Percentiles rank a stretch among this genome's conserved stretches.
These are phyloP conservation scores for Drosophila neotestacea DNA, from an alignment of 2,888 invertebrate species.

Conservation along the genomic window DNA sequence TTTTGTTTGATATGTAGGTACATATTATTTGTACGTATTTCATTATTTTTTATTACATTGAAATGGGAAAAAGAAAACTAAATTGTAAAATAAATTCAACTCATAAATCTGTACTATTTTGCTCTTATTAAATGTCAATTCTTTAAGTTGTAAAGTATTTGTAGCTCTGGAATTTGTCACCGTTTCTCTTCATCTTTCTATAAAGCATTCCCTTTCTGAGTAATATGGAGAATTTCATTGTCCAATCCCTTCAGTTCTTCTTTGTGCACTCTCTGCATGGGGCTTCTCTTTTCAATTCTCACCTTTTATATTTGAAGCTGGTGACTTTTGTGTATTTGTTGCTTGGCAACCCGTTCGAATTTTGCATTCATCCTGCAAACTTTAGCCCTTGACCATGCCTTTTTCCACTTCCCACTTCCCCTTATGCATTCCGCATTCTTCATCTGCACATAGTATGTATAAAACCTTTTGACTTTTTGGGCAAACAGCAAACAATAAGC, in stretches of 20 bases:
- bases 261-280: constrained; percentile 2
- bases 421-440: background rate
- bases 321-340: constrained; percentile 48
- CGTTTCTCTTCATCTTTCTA: background rate
- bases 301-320: constrained; percentile 39
- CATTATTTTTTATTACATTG: too few species aligned
- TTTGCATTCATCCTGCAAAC: constrained; percentile 36
- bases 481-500: constrained; percentile 66
- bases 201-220: background rate
- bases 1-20: too few species aligned
- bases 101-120: background rate
- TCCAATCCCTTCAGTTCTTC: constrained; percentile 5
- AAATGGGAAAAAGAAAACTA: too few species aligned
- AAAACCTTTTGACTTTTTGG: constrained; percentile 42
- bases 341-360: constrained; percentile 54
- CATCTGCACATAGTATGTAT: background rate
- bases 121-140: background rate
- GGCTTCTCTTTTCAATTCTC: constrained; percentile 33
- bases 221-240: constrained; percentile 7
- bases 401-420: background rate
- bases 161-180: background rate
- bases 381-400: background rate
- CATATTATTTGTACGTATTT: too few species aligned
- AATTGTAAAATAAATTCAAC: background rate
- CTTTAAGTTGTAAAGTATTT: background rate